Base-by-base conservation (phyloP, 2,797 vertebrate genomes). In the Sebastes cheni region DNA sequence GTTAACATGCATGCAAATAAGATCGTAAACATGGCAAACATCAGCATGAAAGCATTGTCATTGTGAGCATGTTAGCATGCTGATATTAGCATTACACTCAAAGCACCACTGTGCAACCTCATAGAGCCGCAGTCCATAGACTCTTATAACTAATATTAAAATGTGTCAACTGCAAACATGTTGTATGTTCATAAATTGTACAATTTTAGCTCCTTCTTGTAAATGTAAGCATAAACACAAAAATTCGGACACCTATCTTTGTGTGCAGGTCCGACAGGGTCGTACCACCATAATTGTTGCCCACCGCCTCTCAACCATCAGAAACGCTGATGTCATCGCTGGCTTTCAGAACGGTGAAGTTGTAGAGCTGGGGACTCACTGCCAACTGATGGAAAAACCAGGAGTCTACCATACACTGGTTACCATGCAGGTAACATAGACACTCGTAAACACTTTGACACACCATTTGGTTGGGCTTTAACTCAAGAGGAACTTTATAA, bases 231-330 rank as follows among this genome's bases (percentile, higher is more conserved):
- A 18, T 18, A 72, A 11, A 42, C 13, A 32, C 8, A 50, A 34
- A 39, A 61, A 71, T 16, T 27, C 4, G 46, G 11, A 10, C 4
- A 12, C 7, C n/a, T 29, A 18, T 67, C 18, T 72, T 39, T 75
- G 32, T 30, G 2, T 75, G 36, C 87, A 97, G 96, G 98, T 97
- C 66, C 96, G 97, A 82, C 94, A 95, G 87, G 98, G 98, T 55
- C 96, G 97, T 4, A 99, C 98, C 67, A 99, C 98, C 0, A 92
- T 99, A 2, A 81, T 99, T 25, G 95, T 99, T 52, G 98, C 98
- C 64, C 98, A 99, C 84, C 96, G 98, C 9, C 91, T 99, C 82
- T 99, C 98, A 2, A 99, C 98, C 0, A 94, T 99, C 76, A 96
- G 97, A 83, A 99, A 98, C 3, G 98, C 97, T 23, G 96, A 99